Conservation (phyloP, 2,113 vertebrate genomes). For the Nansenia antarctica region DNA sequence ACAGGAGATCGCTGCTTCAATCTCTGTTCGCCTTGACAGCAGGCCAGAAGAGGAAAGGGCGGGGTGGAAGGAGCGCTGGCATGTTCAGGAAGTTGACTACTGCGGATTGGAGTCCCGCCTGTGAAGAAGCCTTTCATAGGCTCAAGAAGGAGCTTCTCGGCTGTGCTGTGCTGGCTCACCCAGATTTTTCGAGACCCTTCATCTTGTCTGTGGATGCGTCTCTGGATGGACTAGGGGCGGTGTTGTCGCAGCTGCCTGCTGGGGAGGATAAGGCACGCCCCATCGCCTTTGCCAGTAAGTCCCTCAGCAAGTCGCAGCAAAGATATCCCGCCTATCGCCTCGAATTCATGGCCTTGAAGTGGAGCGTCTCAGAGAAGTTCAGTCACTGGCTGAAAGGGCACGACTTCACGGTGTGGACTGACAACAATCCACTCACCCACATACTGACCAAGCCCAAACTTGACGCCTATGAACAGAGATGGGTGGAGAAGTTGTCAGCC, state of each 20-base stretch:
- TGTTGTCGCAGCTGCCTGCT: conserved; percentile 5
- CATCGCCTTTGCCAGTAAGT: conserved; percentile 12
- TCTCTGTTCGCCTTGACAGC: not conserved
- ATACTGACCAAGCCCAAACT: conserved; percentile 4
- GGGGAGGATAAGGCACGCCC: conserved; percentile 5
- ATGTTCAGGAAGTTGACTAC: not conserved
- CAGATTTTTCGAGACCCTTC: conserved; percentile 1
- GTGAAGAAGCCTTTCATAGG: not conserved
- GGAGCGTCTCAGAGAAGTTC: not conserved
- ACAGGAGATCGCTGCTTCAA: too few species aligned
- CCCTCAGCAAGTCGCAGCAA: not conserved
- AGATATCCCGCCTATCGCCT: conserved; percentile 2
- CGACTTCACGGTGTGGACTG: not conserved
- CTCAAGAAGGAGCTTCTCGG: conserved; percentile 1
- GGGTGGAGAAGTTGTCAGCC: conserved; percentile 10
- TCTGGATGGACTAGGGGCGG: conserved; percentile 1
- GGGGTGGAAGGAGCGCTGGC: not conserved
- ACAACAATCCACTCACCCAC: not conserved
- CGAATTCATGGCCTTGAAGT: conserved; percentile 1
- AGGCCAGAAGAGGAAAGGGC: not conserved
- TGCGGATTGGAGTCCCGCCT: not conserved
- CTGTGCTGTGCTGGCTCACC: conserved; percentile 6
- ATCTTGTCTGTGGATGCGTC: conserved; percentile 7
- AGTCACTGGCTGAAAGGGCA: not conserved
- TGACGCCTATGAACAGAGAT: conserved; percentile 18